Base-by-base conservation (phyloP, 2,888 invertebrate species). In the Alloplasta piceator region DNA sequence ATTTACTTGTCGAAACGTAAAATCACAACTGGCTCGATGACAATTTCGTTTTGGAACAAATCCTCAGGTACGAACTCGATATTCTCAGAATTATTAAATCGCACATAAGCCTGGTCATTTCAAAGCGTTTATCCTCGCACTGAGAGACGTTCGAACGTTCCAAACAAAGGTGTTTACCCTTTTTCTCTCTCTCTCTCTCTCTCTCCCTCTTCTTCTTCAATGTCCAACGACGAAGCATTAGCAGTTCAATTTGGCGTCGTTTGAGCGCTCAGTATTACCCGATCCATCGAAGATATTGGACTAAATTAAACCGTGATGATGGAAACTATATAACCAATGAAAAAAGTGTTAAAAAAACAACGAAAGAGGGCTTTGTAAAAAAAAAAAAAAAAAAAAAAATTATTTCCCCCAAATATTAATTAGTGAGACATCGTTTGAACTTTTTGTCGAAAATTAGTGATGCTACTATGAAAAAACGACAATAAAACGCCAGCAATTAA, bases 161-260 rank as follows among this genome's bases (percentile, higher is more conserved):
- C 12, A 60, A 39, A 66, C 74, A 60, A 74, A 66, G 39, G 66
- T 74, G 74, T 74, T 74, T 74, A 66, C 56, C 58, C 74, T 67
- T 67, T 74, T 74, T 64, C n/a, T n/a, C n/a, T n/a, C n/a, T n/a
- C n/a, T n/a, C n/a, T 64, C 26, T 50, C 48, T 48, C 36, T 48
- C 36, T 50, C 10, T 48, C 38, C n/a, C n/a, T n/a, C n/a, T n/a
- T n/a, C 39, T 58, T 39, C 38, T 5, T 50, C 38, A 10, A 9
- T 10, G 14, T 39, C 36, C 12, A 56, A 68, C 1, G 9, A 38
- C 9, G 10, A 10, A 55, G 12, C 46, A 50, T 5, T 5, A 50
- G 5, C 16, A 50, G 26, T 39, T 66, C 48, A 56, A 60, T 66
- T 60, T 5, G 36, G 55, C 55, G n/a, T 63, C 58, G 38, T 14